Evolutionary conservation across 2,888 invertebrate genomes (phyloP), one percentile per base, ranked within the genome.

Genomic region (Cryptosula pallasiana): DNA sequence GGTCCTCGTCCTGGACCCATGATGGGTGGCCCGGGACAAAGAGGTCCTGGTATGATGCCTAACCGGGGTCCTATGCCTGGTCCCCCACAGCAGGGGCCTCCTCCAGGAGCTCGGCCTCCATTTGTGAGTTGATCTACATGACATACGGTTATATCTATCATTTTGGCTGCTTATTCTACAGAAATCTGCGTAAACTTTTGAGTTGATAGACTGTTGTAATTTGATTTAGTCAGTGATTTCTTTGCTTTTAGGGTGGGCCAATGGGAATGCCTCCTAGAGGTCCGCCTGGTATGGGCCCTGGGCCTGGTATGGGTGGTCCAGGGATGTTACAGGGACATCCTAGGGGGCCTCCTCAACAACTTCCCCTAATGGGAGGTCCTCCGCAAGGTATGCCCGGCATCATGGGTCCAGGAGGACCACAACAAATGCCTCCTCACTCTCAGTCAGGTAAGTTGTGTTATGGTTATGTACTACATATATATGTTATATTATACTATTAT

Each of bases 31-130:
- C 63, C 25, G 32, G 55, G 55, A 5, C 55, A 20, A 55, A 63
- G 20, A 32, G 63, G 32, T n/a, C 63, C 63, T 34, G 63, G 32
- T 27, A 9, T 32, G 32, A 45, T 45, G 45, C 45, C 45, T 5
- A 45, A 45, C 45, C 29, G 89, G 69, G 90, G 89, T 23, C 76
- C 75, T 32, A 36, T 74, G 73, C 55, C 72, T 69, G 76, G 76
- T 2, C 79, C 76, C 73, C 74, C 71, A 74, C 81, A 83, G 34
- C 84, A 84, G 32, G 85, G 84, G 1, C 82, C 77, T 71, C 78
- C 77, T 85, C n/a, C n/a, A n/a, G 83, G 69, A 78, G 79, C 69
- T 73, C 76, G 73, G 75, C 63, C 63, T 32, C 45, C 45, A 45
- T 63, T 63, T 63, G 63, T 63, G 20, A 13, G 45, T 45, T 13